Base-by-base conservation (phyloP, 2,113 vertebrate genomes). In the Pollachius pollachius region DNA sequence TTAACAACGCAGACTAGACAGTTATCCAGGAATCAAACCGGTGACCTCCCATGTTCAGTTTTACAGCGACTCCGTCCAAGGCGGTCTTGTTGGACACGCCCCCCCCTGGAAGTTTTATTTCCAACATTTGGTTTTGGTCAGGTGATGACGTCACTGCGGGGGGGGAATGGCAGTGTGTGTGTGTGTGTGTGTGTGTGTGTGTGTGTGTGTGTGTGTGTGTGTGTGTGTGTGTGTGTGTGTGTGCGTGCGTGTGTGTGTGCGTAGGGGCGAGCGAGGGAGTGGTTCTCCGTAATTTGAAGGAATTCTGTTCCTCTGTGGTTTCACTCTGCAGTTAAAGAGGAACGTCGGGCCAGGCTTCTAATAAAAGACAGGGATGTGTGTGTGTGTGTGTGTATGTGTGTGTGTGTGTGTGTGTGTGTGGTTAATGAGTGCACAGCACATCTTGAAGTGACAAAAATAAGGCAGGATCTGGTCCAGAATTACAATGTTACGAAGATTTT, bases 371-470 rank as follows among this genome's bases (percentile, higher is more conserved):
- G 21, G 65, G 27, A 19, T 56, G 52, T 27, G 52, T 56, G 15
- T 23, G 23, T 2, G 37, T 41, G 37, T 41, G 37, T 41, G 37
- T 41, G 37, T 41, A 4, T 41, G 37, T 41, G 37, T 41, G 37
- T 41, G 37, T 3, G 37, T 41, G 37, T 41, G 37, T 41, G 37
- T 41, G 41, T 48, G 41, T 48, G 41, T 48, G 41, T 13, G 41
- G 41, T 48, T 9, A 48, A 48, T 48, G 41, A 69, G 56, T 70
- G 54, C 60, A 72, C 69, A 65, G 59, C 72, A 79, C 54, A 66
- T 75, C 65, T 74, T 30, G 59, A 68, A 52, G 65, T n/a, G 34
- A 75, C 82, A 83, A 48, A 85, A 88, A 88, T 85, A 88, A 84
- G 78, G 73, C 69, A 62, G 68, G 71, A 80, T 74, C 68, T 65